phyloP scores from a whole-genome alignment of 2,113 vertebrate species.

The Tretioscincus oriximinensis region DNA sequence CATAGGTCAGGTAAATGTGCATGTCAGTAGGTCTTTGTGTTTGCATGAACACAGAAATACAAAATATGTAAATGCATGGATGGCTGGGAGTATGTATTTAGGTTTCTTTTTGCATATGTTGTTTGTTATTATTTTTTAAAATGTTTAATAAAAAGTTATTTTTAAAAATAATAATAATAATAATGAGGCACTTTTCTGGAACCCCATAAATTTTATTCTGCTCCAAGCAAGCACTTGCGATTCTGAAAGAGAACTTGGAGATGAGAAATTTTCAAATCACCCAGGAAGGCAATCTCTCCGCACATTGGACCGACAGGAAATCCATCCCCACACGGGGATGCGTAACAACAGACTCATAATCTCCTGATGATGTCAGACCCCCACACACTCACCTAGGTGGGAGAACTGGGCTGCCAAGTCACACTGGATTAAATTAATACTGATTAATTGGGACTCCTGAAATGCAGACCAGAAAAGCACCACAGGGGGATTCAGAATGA shows the following conservation, averaged over 20 bases:
- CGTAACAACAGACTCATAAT: constrained; percentile 25
- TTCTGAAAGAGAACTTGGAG: neutral
- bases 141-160: no score
- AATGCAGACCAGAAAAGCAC: constrained; percentile 36
- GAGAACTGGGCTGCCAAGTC: constrained; percentile 53
- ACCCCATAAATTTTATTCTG: neutral
- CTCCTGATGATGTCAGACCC: constrained; percentile 51
- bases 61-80: no score
- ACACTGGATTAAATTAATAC: constrained; percentile 64
- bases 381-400: constrained; percentile 44
- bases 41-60: no score
- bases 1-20: no score
- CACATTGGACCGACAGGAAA: constrained; percentile 27
- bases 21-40: no score
- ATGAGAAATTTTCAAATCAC: neutral
- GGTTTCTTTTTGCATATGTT: no score
- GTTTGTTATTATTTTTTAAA: no score
- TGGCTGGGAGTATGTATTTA: no score
- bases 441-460: constrained; percentile 63
- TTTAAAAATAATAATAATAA: no score
- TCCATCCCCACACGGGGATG: constrained; percentile 22
- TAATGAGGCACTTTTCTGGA: neutral
- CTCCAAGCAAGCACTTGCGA: neutral
- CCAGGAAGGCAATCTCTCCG: neutral
- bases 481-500: constrained; percentile 25